Evolutionary conservation across 2,797 vertebrate genomes (phyloP).

Genomic region (Clarias pachynema): DNA sequence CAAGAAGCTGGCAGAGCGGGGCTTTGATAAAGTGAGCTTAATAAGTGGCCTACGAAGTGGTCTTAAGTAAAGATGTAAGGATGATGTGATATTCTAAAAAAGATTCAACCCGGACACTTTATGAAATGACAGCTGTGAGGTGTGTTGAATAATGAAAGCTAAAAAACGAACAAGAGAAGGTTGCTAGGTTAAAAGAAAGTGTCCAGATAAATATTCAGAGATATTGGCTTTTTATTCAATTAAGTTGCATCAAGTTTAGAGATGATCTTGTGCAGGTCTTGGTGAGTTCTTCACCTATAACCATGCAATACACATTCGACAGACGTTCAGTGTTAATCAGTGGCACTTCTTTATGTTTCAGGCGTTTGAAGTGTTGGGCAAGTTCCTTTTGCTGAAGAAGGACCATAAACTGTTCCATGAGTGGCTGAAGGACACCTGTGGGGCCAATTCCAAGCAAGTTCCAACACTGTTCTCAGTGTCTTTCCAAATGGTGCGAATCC

Average conservation of each 20-base stretch:
- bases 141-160: not conserved
- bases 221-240: not conserved
- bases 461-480: conserved; percentile 69
- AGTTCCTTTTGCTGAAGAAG: conserved; percentile 71
- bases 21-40: conserved; percentile 70
- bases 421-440: conserved; percentile 71
- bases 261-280: too few species aligned
- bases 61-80: not conserved
- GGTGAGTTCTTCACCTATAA: not conserved
- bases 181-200: not conserved
- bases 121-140: not conserved
- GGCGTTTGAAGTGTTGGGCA: conserved; percentile 70
- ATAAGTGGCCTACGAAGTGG: not conserved
- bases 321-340: not conserved
- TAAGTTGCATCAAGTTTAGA: not conserved
- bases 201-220: not conserved
- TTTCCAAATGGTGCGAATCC: conserved; percentile 72
- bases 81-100: not conserved
- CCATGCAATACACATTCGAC: not conserved
- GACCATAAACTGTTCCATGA: conserved; percentile 68
- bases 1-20: conserved; percentile 65
- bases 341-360: conserved; percentile 38
- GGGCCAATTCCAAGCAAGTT: conserved; percentile 65
- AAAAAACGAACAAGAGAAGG: not conserved
- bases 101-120: not conserved